Conservation (phyloP, 1,140 invertebrate species). For the Lysiphlebus fabarum region DNA sequence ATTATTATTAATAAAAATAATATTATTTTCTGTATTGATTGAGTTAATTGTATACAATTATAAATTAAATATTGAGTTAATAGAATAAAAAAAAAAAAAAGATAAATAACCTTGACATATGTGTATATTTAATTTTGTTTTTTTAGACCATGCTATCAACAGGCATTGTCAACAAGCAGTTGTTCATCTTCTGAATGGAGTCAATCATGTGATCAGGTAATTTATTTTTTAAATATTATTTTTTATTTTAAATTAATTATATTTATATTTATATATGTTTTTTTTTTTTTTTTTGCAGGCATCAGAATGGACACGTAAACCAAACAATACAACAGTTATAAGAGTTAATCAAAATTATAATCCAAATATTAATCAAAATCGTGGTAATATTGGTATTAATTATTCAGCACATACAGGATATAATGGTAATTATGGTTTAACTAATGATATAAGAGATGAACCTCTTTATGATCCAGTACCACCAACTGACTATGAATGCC, state of each 20-base stretch:
- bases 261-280: too few species aligned
- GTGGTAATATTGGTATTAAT: conserved; percentile 22
- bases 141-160: conserved; percentile 46
- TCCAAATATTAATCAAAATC: conserved; percentile 33
- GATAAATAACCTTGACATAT: too few species aligned
- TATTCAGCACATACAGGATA: conserved; percentile 29
- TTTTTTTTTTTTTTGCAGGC: conserved; percentile 30
- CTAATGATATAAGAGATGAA: conserved; percentile 42
- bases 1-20: too few species aligned
- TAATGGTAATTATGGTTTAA: conserved; percentile 34
- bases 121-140: not conserved
- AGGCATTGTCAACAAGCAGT: conserved; percentile 45
- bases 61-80: too few species aligned
- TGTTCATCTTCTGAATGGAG: conserved; percentile 46
- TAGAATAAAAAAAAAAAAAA: too few species aligned
- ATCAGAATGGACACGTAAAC: conserved; percentile 48
- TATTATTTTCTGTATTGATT: too few species aligned
- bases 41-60: too few species aligned
- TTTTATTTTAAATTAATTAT: too few species aligned
- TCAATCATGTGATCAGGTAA: conserved; percentile 47
- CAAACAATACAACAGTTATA: conserved; percentile 52
- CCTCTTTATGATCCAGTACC: conserved; percentile 52
- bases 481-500: conserved; percentile 48
- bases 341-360: conserved; percentile 43
- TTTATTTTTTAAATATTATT: not conserved